Evolutionary conservation across 1,140 invertebrate species (phyloP).

Genomic region (Drosophila cardini): DNA sequence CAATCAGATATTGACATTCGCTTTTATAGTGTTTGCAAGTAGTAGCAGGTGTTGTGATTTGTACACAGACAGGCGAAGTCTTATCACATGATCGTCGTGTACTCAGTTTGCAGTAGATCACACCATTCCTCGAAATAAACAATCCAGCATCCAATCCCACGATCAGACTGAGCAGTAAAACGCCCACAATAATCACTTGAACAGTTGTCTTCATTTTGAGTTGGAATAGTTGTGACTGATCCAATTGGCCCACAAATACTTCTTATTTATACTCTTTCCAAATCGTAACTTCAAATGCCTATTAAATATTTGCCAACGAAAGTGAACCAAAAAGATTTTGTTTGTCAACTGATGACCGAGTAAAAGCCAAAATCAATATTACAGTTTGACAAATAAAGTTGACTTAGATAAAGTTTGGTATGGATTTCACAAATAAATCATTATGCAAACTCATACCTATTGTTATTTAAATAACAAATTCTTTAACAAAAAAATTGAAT

Average conservation of each 20-base stretch:
- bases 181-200: not conserved
- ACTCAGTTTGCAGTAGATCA: conserved; percentile 55
- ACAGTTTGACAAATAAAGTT: not conserved
- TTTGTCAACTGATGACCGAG: conserved; percentile 34
- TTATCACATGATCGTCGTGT: conserved; percentile 45
- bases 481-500: too few relatives aligned
- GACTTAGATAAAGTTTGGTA: not conserved
- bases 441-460: too few relatives aligned
- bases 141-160: conserved; percentile 37
- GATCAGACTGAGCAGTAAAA: conserved; percentile 33
- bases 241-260: not conserved
- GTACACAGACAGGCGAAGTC: conserved; percentile 23
- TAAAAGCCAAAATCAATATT: conserved; percentile 29
- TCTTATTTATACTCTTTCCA: conserved; percentile 47
- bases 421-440: too few relatives aligned
- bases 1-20: conserved; percentile 52
- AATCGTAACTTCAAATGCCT: not conserved
- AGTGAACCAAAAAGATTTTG: conserved; percentile 44
- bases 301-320: conserved; percentile 59
- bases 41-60: not conserved
- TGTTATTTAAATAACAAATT: too few relatives aligned
- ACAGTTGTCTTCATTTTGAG: conserved; percentile 45
- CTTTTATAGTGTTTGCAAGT: conserved; percentile 52
- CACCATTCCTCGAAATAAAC: conserved; percentile 32
- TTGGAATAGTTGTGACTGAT: not conserved